Evolutionary conservation across 1,140 invertebrate genomes (phyloP).

Genomic region (Apocrypta bakeri): DNA sequence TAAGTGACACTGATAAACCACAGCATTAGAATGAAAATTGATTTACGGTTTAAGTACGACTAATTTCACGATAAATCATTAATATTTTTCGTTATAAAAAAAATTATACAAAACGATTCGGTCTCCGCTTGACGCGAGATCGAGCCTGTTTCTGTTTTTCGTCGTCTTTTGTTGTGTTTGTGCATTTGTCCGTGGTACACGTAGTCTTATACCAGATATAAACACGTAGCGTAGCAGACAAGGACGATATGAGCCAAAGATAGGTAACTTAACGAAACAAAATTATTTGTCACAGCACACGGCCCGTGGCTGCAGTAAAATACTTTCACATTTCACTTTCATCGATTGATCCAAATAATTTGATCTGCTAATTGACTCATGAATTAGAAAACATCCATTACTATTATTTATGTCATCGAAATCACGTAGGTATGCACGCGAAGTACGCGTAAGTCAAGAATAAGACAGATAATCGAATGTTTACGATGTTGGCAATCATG

Average conservation of each 20-base stretch:
- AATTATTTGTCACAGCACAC: too few relatives aligned
- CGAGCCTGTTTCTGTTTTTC: constrained; percentile 32
- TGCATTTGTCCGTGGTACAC: constrained; percentile 15
- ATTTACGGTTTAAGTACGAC: constrained; percentile 44
- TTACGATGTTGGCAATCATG: not conserved
- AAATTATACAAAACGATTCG: constrained; percentile 38
- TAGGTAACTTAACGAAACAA: not conserved
- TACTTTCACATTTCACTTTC: too few relatives aligned
- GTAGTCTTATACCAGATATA: not conserved
- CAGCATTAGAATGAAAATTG: not conserved
- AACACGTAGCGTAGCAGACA: not conserved
- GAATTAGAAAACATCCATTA: too few relatives aligned
- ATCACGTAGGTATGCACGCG: too few relatives aligned
- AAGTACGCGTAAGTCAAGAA: too few relatives aligned
- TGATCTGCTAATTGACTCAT: too few relatives aligned
- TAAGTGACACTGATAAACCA: not conserved
- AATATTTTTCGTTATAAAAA: constrained; percentile 20
- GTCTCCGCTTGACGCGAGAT: constrained; percentile 33
- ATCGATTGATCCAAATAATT: too few relatives aligned
- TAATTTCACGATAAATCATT: constrained; percentile 42
- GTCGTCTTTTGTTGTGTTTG: constrained; percentile 52
- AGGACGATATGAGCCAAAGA: not conserved
- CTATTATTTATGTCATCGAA: too few relatives aligned
- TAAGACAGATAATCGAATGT: too few relatives aligned
- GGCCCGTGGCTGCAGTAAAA: too few relatives aligned